These are phyloP conservation scores for Eurytoma adleriae DNA, from an alignment of 2,888 invertebrate genomes.

Conservation along the genomic window DNA sequence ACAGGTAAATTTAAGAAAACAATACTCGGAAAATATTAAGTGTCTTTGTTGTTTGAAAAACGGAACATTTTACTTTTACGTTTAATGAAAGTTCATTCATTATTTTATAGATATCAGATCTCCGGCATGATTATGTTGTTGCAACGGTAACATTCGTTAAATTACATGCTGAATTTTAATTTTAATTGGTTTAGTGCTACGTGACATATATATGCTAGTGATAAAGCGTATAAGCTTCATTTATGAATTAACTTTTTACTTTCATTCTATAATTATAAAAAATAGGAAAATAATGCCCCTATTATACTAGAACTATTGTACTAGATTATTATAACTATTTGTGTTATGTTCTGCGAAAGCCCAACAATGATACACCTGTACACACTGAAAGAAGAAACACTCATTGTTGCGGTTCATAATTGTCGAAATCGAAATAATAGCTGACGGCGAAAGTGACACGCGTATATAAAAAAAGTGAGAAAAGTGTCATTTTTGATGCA, in stretches of 20 bases:
- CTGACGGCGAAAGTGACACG: conserved; percentile 28
- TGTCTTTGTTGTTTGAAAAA: background rate
- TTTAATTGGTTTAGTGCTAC: no score
- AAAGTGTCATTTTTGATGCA: conserved; percentile 18
- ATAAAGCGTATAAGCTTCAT: no score
- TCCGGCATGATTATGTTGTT: no score
- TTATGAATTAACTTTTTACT: no score
- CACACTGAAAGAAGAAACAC: background rate
- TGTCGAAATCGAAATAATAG: conserved; percentile 9
- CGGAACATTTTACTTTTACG: background rate
- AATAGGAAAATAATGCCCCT: background rate
- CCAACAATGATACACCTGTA: background rate
- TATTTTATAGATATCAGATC: no score
- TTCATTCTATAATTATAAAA: background rate
- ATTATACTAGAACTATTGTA: no score
- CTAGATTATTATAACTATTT: background rate
- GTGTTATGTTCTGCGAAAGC: background rate
- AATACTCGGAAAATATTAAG: background rate
- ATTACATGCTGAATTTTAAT: no score
- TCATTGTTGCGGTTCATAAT: background rate
- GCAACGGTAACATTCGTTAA: no score
- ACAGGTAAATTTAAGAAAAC: background rate
- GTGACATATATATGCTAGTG: no score
- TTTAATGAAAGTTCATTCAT: no score
- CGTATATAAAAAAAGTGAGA: conserved; percentile 18